phyloP scores from a whole-genome alignment of 1,140 invertebrate species.

The Aphelinus atriplicis region DNA sequence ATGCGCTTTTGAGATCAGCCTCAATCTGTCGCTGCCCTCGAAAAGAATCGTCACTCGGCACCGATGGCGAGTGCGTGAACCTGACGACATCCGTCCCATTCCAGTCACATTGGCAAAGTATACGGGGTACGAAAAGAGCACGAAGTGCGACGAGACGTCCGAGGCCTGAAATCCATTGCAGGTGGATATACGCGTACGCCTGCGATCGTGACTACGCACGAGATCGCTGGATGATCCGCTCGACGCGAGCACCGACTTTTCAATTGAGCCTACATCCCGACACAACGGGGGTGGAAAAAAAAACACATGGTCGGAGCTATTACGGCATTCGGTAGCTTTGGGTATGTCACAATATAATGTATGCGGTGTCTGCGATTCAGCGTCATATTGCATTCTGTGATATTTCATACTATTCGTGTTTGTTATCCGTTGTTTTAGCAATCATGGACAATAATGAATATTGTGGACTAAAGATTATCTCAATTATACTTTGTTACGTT shows the following conservation, averaged over 20 bases:
- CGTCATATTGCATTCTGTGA: conserved; percentile 7
- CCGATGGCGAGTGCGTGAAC: too few relatives aligned
- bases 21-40: not conserved
- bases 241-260: not conserved
- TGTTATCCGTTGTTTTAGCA: not conserved
- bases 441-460: not conserved
- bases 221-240: conserved; percentile 12
- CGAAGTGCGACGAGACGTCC: not conserved
- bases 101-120: too few relatives aligned
- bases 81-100: too few relatives aligned
- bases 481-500: not conserved
- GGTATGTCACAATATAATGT: too few relatives aligned
- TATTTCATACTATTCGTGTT: not conserved
- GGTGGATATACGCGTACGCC: conserved; percentile 1
- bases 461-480: too few relatives aligned
- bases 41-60: not conserved
- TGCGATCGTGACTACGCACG: conserved; percentile 21
- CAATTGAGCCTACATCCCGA: too few relatives aligned
- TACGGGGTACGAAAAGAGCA: conserved; percentile 6
- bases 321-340: too few relatives aligned
- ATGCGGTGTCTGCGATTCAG: too few relatives aligned
- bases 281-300: conserved; percentile 8
- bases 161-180: not conserved
- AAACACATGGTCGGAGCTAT: not conserved
- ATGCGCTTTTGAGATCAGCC: not conserved